phyloP scores from a whole-genome alignment of 2,797 vertebrate genomes.

The Rhynchonycteris naso region DNA sequence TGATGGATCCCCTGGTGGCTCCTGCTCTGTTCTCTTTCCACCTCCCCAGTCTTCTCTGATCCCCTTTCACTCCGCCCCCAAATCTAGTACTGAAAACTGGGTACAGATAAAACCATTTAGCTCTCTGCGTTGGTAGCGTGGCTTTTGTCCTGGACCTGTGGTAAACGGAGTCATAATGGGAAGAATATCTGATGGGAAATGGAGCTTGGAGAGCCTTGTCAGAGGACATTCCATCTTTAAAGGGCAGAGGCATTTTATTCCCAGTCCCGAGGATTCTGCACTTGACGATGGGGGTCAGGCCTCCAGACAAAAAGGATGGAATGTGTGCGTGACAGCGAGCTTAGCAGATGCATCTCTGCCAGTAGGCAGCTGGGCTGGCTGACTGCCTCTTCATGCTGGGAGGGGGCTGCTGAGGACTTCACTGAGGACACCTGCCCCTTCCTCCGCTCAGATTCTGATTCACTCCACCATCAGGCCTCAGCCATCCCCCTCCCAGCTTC shows the following conservation, averaged over 20 bases:
- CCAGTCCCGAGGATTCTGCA: background rate
- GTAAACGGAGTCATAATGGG: background rate
- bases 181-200: background rate
- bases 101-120: background rate
- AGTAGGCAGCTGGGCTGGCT: background rate
- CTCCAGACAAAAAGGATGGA: background rate
- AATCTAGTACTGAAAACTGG: background rate
- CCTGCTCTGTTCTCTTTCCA: background rate
- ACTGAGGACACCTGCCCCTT: background rate
- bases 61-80: accelerated
- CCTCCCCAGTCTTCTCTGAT: background rate
- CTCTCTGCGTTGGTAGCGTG: accelerated
- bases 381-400: background rate
- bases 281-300: accelerated
- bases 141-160: background rate
- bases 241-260: background rate
- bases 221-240: background rate
- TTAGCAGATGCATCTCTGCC: accelerated
- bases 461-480: background rate
- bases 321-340: no score
- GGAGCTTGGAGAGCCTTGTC: no score
- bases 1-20: accelerated
- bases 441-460: background rate
- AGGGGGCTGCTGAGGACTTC: no score
- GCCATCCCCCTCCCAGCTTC: accelerated